Evolutionary conservation across 2,888 invertebrate species (phyloP).

Genomic region (Dione vanillae): DNA sequence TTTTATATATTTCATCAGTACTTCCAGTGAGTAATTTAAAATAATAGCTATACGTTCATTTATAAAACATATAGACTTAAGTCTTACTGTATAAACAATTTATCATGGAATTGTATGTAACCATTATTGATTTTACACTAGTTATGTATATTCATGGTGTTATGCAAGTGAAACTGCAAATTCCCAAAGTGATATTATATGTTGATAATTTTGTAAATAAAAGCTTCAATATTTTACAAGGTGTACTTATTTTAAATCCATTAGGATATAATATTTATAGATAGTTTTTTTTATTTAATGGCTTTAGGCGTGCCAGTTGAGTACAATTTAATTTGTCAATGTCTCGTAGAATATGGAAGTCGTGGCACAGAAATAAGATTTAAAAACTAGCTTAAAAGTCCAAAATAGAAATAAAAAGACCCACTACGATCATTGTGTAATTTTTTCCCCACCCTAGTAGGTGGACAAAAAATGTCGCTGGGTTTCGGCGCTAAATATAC

Average conservation of each 20-base stretch:
- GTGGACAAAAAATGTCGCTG: no score
- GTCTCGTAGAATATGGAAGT: no score
- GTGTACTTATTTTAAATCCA: conserved; percentile 51
- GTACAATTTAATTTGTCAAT: no score
- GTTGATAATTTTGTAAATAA: conserved; percentile 85
- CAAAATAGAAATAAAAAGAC: no score
- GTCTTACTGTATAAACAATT: conserved; percentile 47
- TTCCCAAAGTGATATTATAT: conserved; percentile 84
- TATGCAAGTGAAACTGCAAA: conserved; percentile 82
- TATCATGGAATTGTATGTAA: conserved; percentile 79
- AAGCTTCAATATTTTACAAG: conserved; percentile 81
- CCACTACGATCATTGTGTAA: no score
- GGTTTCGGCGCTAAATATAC: no score
- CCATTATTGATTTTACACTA: conserved; percentile 74
- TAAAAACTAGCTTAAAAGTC: no score
- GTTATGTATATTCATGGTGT: conserved; percentile 77
- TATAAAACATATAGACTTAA: conserved; percentile 44
- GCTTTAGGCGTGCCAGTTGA: no score
- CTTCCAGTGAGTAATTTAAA: conserved; percentile 44
- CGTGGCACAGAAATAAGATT: no score
- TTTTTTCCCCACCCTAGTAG: no score
- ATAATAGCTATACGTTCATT: conserved; percentile 27
- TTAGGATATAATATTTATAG: no score
- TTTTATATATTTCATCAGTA: conserved; percentile 25
- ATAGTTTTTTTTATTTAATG: no score